Percentiles rank a stretch among this genome's conserved stretches.
Evolutionary conservation across 2,113 vertebrate genomes (phyloP).

Genomic region (Artemisiospiza belli): DNA sequence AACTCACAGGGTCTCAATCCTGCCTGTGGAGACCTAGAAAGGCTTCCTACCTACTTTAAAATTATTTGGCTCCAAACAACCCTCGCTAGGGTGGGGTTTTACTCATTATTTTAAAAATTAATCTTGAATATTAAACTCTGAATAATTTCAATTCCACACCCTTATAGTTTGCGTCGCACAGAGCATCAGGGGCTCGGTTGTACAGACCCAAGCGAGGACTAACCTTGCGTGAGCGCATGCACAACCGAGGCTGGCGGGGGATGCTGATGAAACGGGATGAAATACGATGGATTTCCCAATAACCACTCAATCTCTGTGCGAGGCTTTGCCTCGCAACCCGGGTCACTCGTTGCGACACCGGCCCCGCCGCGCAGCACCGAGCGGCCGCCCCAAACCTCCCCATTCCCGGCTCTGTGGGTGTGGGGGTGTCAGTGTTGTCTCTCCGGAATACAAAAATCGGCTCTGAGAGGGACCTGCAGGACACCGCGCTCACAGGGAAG

Average conservation of each 20-base stretch:
- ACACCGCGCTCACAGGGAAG: fast-evolving
- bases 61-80: background rate
- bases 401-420: too few relatives aligned
- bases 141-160: background rate
- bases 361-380: background rate
- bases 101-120: background rate
- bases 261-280: background rate
- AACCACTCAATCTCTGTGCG: background rate
- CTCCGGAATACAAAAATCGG: fast-evolving
- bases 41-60: background rate
- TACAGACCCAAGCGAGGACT: background rate
- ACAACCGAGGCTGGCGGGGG: fast-evolving
- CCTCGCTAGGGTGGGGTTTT: fast-evolving
- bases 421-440: fast-evolving
- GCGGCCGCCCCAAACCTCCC: background rate
- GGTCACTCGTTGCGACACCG: background rate
- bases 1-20: background rate
- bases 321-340: background rate
- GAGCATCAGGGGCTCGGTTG: fast-evolving
- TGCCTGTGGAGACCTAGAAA: background rate
- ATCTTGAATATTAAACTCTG: background rate
- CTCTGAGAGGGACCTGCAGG: fast-evolving
- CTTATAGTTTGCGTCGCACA: fast-evolving
- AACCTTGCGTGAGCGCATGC: fast-evolving
- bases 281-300: fast-evolving